A percentile compares a stretch with the other conserved stretches of the same genome.
Evolutionary conservation across 2,888 invertebrate species (phyloP).

Genomic region (Synergus laeviventris): DNA sequence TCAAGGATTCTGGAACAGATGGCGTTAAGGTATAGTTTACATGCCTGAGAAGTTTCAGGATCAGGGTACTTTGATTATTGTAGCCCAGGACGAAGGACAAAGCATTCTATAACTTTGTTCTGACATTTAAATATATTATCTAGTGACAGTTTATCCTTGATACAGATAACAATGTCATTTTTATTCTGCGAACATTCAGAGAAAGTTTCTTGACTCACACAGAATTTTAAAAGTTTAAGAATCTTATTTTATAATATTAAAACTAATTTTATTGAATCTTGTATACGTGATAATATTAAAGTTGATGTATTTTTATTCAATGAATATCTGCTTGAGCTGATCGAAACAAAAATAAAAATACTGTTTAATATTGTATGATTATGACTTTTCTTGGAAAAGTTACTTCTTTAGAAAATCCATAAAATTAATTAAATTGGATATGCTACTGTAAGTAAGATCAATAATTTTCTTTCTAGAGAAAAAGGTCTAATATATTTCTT

Average conservation of each 20-base stretch:
- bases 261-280: neutral
- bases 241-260: neutral
- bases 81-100: slow-evolving; percentile 25
- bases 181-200: slow-evolving; percentile 34
- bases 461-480: no score
- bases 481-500: no score
- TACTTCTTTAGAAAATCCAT: no score
- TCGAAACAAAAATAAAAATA: no score
- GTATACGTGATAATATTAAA: neutral
- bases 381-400: no score
- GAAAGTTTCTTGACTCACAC: slow-evolving; percentile 22
- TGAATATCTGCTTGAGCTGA: no score
- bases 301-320: no score
- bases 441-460: no score
- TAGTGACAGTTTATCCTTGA: slow-evolving; percentile 34
- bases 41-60: slow-evolving; percentile 28
- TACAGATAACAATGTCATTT: slow-evolving; percentile 36
- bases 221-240: slow-evolving; percentile 16
- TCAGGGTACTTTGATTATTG: slow-evolving; percentile 10
- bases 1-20: slow-evolving; percentile 7
- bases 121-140: slow-evolving; percentile 26
- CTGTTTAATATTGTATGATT: no score
- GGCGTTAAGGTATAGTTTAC: slow-evolving; percentile 30
- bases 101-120: slow-evolving; percentile 22
- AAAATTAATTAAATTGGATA: no score